Evolutionary conservation across 30 jellyfish, hydroid and myxozoan genomes (phyloP).

Genomic region (Catostylus mosaicus): DNA sequence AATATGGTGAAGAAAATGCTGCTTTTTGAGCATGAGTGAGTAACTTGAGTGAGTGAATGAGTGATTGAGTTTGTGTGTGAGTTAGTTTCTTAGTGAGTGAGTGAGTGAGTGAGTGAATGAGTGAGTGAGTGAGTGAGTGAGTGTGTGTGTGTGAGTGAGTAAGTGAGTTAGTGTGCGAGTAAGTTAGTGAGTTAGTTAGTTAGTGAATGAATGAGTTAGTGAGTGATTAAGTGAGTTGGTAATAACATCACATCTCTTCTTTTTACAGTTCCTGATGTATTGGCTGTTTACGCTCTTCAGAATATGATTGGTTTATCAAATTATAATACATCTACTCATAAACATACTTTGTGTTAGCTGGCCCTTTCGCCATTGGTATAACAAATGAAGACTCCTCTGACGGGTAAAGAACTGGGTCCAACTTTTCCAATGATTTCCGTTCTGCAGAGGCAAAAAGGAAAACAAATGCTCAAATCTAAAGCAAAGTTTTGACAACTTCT

Average conservation of each 20-base stretch:
- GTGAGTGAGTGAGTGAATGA: background rate
- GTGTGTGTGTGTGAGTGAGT: background rate
- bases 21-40: too few species aligned
- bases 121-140: background rate
- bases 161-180: background rate
- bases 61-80: background rate
- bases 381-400: slow-evolving; percentile 7
- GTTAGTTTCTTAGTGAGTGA: too few species aligned
- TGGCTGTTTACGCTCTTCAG: background rate
- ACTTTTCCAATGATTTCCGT: slow-evolving; percentile 47
- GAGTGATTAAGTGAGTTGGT: background rate
- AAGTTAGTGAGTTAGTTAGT: background rate
- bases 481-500: background rate
- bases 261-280: background rate
- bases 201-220: background rate
- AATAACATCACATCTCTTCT: too few species aligned
- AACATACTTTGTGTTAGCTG: slow-evolving; percentile 50
- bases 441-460: slow-evolving; percentile 25
- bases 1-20: too few species aligned
- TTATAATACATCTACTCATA: background rate
- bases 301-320: background rate
- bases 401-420: slow-evolving; percentile 5
- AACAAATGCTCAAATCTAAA: background rate
- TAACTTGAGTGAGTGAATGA: background rate
- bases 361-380: slow-evolving; percentile 67